Percentiles rank a stretch among this genome's conserved stretches.
Conservation (phyloP, 2,113 vertebrate species). For the Galbula dea region DNA sequence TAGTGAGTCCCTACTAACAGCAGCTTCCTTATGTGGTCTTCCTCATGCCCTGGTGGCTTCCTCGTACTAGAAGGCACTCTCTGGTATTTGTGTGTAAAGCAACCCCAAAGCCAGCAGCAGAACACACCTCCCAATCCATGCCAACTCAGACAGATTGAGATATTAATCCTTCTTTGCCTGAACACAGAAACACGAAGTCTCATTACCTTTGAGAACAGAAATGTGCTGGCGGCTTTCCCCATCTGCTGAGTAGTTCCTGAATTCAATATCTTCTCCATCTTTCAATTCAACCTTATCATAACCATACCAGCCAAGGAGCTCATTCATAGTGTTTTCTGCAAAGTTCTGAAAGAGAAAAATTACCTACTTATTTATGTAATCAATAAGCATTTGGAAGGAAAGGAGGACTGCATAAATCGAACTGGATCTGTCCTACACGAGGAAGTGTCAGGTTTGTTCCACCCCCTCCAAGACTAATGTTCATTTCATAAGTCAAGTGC, state of each 20-base stretch:
- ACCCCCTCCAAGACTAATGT: slow-evolving; percentile 54
- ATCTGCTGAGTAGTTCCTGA: slow-evolving; percentile 87
- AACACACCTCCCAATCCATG: slow-evolving; percentile 7
- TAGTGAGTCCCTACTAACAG: neutral
- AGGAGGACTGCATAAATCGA: slow-evolving; percentile 68
- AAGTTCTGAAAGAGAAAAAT: slow-evolving; percentile 90
- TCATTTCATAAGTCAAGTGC: slow-evolving; percentile 70
- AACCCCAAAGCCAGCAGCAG: slow-evolving; percentile 33
- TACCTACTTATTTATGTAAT: slow-evolving; percentile 73
- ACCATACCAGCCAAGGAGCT: slow-evolving; percentile 98
- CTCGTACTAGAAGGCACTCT: neutral
- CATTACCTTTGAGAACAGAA: slow-evolving; percentile 97
- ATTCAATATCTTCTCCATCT: slow-evolving; percentile 96
- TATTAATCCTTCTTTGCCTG: slow-evolving; percentile 53
- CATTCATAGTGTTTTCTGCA: slow-evolving; percentile 99
- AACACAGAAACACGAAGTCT: slow-evolving; percentile 67
- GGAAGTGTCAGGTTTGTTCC: slow-evolving; percentile 48
- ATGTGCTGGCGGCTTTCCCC: slow-evolving; percentile 94
- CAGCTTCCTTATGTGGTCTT: slow-evolving; percentile 11
- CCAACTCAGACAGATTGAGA: slow-evolving; percentile 44
- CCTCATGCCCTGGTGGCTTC: neutral
- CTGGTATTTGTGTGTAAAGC: slow-evolving; percentile 34
- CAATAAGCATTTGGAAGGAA: slow-evolving; percentile 72
- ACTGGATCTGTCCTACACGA: slow-evolving; percentile 50
- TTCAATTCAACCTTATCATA: slow-evolving; percentile 99